These are phyloP conservation scores for Lacanobia wlatinum DNA, from an alignment of 2,888 invertebrate species.

Conservation along the genomic window DNA sequence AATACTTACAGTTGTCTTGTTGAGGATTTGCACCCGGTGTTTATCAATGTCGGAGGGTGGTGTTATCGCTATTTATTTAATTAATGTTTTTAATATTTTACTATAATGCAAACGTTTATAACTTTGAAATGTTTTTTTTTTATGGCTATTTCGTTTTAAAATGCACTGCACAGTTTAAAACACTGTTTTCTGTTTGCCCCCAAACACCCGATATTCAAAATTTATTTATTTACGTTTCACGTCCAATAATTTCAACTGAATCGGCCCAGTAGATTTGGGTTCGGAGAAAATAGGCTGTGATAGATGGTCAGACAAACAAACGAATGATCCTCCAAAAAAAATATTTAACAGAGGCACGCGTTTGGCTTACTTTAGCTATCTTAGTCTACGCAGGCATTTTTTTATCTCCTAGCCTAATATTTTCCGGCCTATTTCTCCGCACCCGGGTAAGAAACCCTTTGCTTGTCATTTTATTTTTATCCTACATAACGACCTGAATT, in stretches of 20 bases:
- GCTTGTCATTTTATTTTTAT: conserved; percentile 26
- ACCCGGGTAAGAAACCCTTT: conserved; percentile 1
- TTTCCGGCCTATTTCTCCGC: conserved; percentile 14
- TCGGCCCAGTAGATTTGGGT: no score
- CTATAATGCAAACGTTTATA: background rate
- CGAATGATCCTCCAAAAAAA: no score
- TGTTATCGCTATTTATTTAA: conserved; percentile 15
- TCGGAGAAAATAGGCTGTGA: no score
- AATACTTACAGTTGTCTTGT: background rate
- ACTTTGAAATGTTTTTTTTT: background rate
- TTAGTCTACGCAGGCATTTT: conserved; percentile 9
- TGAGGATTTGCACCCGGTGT: conserved; percentile 16
- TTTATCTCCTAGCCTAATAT: conserved; percentile 18
- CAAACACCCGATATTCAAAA: no score
- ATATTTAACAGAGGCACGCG: no score
- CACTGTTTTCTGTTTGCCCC: no score
- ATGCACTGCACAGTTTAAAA: no score
- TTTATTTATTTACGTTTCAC: no score
- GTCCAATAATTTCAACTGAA: no score
- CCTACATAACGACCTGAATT: conserved; percentile 13
- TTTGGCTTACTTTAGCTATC: background rate
- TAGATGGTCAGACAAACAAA: no score
- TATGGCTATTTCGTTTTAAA: conserved; percentile 9
- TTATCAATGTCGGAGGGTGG: conserved; percentile 9
- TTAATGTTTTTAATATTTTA: conserved; percentile 4